A percentile compares a stretch with the other conserved stretches of the same genome.
Evolutionary conservation across 2,888 invertebrate species (phyloP).

Genomic region (Drosophila pegasa): DNA sequence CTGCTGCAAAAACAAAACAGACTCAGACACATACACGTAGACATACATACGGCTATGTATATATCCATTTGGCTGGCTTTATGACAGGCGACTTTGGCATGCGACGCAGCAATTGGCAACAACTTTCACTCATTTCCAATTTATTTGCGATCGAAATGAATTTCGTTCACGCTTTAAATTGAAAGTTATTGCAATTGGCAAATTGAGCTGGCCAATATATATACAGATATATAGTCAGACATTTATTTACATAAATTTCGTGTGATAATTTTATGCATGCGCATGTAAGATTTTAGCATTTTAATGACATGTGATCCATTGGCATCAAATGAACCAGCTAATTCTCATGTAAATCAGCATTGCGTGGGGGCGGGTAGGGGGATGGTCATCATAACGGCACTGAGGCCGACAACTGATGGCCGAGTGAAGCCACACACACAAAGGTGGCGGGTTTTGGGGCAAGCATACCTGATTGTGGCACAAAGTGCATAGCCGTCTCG

Average conservation of each 20-base stretch:
- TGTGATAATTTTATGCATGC: slow-evolving; percentile 59
- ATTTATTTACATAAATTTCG: slow-evolving; percentile 59
- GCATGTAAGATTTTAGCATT: slow-evolving; percentile 72
- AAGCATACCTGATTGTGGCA: slow-evolving; percentile 51
- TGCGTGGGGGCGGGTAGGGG: slow-evolving; percentile 30
- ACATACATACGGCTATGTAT: neutral
- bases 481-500: slow-evolving; percentile 41
- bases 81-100: slow-evolving; percentile 37
- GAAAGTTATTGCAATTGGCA: slow-evolving; percentile 28
- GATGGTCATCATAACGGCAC: slow-evolving; percentile 49
- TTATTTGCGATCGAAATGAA: slow-evolving; percentile 27
- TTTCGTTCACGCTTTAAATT: slow-evolving; percentile 26
- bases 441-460: neutral
- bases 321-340: slow-evolving; percentile 42
- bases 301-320: slow-evolving; percentile 55
- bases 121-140: slow-evolving; percentile 37
- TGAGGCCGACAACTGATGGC: neutral
- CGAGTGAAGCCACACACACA: neutral
- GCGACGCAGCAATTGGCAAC: slow-evolving; percentile 12
- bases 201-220: neutral
- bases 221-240: neutral
- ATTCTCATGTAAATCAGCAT: slow-evolving; percentile 69
- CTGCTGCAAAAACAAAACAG: slow-evolving; percentile 32
- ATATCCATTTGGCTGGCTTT: slow-evolving; percentile 23
- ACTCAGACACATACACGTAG: neutral